Evolutionary conservation across 2,113 vertebrate species (phyloP).

Genomic region (Pelecanoides urinatrix): DNA sequence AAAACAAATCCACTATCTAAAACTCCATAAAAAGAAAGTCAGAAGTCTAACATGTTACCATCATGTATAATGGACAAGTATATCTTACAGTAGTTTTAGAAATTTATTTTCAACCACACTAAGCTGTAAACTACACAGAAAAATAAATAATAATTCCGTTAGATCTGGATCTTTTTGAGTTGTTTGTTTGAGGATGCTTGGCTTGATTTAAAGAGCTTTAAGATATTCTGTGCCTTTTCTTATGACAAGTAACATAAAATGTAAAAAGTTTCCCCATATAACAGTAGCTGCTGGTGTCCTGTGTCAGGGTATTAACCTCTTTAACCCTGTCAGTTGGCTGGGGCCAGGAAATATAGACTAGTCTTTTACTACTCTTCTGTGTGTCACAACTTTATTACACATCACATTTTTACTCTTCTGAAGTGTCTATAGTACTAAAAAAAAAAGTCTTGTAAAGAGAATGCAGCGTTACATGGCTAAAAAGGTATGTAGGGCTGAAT

Average conservation of each 20-base stretch:
- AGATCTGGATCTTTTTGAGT: not conserved
- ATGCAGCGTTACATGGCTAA: not conserved
- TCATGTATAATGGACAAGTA: not conserved
- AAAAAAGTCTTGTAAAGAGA: conserved; percentile 14
- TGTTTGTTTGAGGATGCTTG: not conserved
- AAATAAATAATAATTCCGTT: not conserved
- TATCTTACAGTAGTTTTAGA: not conserved
- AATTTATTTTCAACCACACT: not conserved
- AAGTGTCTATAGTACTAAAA: conserved; percentile 48
- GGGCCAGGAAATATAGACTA: conserved; percentile 58
- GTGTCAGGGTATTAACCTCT: conserved; percentile 66
- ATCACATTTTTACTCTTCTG: conserved; percentile 57
- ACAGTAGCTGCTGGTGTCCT: conserved; percentile 55
- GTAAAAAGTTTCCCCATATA: conserved; percentile 50
- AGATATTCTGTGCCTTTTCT: not conserved
- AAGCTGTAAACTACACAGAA: not conserved
- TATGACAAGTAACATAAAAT: conserved; percentile 49
- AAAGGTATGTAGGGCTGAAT: conserved; percentile 17
- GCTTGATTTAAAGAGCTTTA: not conserved
- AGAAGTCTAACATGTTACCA: not conserved
- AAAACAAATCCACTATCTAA: not conserved
- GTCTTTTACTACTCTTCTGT: conserved; percentile 58
- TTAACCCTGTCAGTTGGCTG: conserved; percentile 55
- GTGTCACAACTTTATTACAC: conserved; percentile 63
- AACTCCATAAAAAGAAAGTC: not conserved